Base-by-base conservation (phyloP, 2,888 invertebrate species). In the Caenorhabditis wallacei region DNA sequence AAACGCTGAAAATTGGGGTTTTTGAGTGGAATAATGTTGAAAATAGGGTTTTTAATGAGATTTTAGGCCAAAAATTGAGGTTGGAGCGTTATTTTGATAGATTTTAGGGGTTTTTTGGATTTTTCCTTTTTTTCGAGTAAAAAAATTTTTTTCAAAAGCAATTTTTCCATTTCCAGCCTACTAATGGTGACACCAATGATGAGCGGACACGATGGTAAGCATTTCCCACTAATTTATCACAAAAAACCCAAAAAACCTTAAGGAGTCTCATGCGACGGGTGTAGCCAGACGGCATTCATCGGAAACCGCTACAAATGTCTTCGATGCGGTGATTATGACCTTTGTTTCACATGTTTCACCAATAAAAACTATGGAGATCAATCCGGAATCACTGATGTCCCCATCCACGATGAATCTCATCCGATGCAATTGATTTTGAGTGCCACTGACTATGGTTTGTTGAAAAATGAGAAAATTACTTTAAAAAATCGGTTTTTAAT, bases 221-320 rank as follows among this genome's bases (percentile, higher is more conserved):
- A 22, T 11, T 24, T 24, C 4, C 13, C 13, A 51, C 13, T 7
- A 51, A 20, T 53, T 24, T n/a, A 8, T 18, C 2, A n/a, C n/a
- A 18, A 48, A 48, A 48, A 18, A 40, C 16, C 40, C 46, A 18
- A 48, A 48, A 26, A 56, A 43, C 26, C 18, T 30, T 2, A 24
- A 97, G 98, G 98, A 94, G 98, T 98, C 93, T 98, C 97, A 95
- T 98, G 98, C 95, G 98, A 98, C 95, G 96, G 97, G 92, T 98
- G 98, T 95, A 95, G 97, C 93, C 97, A 96, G 94, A 96, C 96
- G 93, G 97, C 98, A 94, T 98, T 98, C 93, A 95, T 96, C 93
- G 98, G 98, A 92, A 95, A 96, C 93, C 95, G 98, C 92, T 99
- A 97, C 94, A 99, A 99, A 94, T 99, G 98, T 94, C 95, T 99